Percentiles rank a stretch among this genome's conserved stretches.
Conservation (phyloP, 2,888 invertebrate species). For the Dolichopus griseipennis region DNA sequence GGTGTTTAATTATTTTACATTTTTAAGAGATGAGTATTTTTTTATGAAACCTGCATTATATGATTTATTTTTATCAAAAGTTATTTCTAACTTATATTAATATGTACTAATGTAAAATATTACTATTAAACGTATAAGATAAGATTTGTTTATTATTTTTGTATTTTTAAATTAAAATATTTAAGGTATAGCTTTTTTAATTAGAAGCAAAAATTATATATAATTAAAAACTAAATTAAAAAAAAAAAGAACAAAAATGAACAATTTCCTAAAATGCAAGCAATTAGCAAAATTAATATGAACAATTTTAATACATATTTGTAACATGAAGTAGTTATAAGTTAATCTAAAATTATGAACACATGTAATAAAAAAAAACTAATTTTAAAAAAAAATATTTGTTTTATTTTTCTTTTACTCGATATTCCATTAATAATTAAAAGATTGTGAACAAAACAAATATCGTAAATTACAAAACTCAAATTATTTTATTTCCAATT, state of each 20-base stretch:
- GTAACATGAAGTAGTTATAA: neutral
- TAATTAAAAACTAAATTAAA: neutral
- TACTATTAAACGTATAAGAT: neutral
- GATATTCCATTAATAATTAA: too few relatives aligned
- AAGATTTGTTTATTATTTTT: neutral
- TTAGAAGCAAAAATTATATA: neutral
- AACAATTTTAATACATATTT: slow-evolving; percentile 1
- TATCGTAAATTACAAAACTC: too few relatives aligned
- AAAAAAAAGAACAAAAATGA: neutral
- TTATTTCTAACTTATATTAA: neutral
- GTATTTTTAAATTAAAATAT: neutral
- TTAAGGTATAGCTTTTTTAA: neutral
- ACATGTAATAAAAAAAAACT: neutral
- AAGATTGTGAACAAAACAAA: too few relatives aligned
- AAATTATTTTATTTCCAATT: too few relatives aligned
- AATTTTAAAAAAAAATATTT: neutral
- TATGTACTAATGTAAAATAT: neutral
- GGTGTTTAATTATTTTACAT: slow-evolving; percentile 49
- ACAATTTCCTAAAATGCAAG: slow-evolving; percentile 3
- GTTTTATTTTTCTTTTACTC: neutral
- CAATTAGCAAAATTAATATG: neutral
- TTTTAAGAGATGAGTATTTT: neutral
- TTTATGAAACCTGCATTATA: neutral
- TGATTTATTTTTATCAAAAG: neutral
- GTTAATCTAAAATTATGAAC: neutral